Evolutionary conservation across 2,888 invertebrate species (phyloP), one percentile per base, ranked within the genome.

Genomic region (Lepidocyrtinus sp.): DNA sequence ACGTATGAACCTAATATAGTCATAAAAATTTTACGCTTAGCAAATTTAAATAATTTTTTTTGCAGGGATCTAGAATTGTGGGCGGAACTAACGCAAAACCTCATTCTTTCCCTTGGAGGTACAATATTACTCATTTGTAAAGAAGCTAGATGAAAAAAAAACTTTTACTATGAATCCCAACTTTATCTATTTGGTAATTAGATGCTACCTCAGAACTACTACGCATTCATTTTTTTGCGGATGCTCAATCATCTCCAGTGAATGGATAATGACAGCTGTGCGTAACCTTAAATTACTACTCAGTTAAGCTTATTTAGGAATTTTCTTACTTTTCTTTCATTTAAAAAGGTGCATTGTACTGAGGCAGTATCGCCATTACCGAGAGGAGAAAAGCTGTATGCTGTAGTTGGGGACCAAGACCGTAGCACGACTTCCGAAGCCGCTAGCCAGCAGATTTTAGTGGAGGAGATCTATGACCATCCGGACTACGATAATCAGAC

Each of bases 31-130:
- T 71, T 0, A 61, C 7, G 27, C 25, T 17, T 68, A 21, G 12
- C 15, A 65, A 22, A 17, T 26, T 27, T 22, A 3, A 27, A 15
- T 22, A 22, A 15, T n/a, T 12, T 36, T 50, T 55, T 15, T 22
- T 22, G 25, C 17, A 83, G 78, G 72, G 25, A 0, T 36, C 61
- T 7, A 25, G 84, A 36, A 85, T 85, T 22, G 83, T 85, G 17
- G 83, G 83, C 9, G 85, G 85, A 21, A 45, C 21, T 0, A 59
- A 74, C 15, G 76, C 84, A 1, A 27, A 50, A 17, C 19, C 21
- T 1, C 67, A 65, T 9, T 81, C 82, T 69, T 83, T 82, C 62
- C 85, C 85, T 0, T 85, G 84, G 84, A 70, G 84, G 68, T 75
- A 76, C 21, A 2, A 27, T 70, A 3, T 45, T 25, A 15, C 9